Evolutionary conservation across 2,888 invertebrate species (phyloP).

Genomic region (Lasioglossum zephyrum): DNA sequence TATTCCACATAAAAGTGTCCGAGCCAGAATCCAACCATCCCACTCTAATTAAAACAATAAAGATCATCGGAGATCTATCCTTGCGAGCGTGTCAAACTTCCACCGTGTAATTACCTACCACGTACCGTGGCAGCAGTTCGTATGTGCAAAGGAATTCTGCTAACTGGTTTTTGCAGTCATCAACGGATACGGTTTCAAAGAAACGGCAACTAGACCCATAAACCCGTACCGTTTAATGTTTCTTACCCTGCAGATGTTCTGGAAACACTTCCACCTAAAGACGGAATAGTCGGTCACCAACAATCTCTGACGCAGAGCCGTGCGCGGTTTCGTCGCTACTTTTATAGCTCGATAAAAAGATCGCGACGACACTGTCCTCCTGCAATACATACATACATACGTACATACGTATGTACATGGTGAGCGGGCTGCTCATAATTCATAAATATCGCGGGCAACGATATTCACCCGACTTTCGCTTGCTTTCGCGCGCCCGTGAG

Average conservation of each 20-base stretch:
- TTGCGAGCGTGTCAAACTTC: background rate
- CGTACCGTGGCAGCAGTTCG: background rate
- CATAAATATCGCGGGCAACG: conserved; percentile 64
- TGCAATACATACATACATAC: background rate
- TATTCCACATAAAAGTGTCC: background rate
- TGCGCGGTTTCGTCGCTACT: conserved; percentile 24
- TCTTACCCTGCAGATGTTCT: background rate
- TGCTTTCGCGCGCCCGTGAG: conserved; percentile 49
- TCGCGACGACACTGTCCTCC: conserved; percentile 52
- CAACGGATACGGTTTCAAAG: background rate
- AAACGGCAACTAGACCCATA: conserved; percentile 1
- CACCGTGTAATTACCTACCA: background rate
- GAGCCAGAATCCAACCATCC: background rate
- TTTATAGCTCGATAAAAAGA: conserved; percentile 55
- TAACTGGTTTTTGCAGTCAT: conserved; percentile 10
- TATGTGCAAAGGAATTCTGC: background rate
- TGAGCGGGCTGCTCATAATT: conserved; percentile 60
- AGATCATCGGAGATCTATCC: background rate
- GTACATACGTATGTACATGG: conserved; percentile 54
- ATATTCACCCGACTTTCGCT: conserved; percentile 47
- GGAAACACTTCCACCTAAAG: background rate
- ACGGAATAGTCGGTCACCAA: conserved; percentile 11
- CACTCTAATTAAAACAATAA: background rate
- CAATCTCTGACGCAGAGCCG: conserved; percentile 25
- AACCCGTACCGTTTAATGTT: background rate